These are phyloP conservation scores for Argynnis bischoffii DNA, from an alignment of 2,888 invertebrate genomes.

Conservation along the genomic window DNA sequence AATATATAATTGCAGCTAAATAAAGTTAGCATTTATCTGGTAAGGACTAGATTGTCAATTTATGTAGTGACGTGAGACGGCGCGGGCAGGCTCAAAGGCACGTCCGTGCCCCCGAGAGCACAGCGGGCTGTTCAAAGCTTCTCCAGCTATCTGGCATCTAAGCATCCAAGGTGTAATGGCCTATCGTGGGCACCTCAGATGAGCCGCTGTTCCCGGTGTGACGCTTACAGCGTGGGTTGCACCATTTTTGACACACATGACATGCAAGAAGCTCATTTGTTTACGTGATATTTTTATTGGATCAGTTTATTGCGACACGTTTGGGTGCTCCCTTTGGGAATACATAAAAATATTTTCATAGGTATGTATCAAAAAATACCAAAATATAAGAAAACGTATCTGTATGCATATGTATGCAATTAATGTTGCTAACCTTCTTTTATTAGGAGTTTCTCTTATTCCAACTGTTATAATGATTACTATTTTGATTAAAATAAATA, in stretches of 20 bases:
- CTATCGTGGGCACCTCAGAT: slow-evolving; percentile 71
- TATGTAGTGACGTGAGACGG: slow-evolving; percentile 72
- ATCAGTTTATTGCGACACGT: slow-evolving; percentile 52
- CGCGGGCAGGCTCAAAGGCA: slow-evolving; percentile 68
- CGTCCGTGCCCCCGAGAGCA: slow-evolving; percentile 71
- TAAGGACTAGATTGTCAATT: slow-evolving; percentile 67
- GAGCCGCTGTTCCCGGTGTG: slow-evolving; percentile 66
- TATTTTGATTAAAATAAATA: background rate
- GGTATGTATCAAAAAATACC: background rate
- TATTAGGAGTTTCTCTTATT: too few species aligned
- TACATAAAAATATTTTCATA: too few species aligned
- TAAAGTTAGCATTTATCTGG: slow-evolving; percentile 43
- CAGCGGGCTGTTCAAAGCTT: slow-evolving; percentile 65
- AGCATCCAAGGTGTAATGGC: slow-evolving; percentile 75
- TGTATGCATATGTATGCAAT: too few species aligned
- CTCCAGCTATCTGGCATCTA: slow-evolving; percentile 50
- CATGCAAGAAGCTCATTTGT: slow-evolving; percentile 55
- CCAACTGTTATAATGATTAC: too few species aligned
- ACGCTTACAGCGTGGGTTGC: slow-evolving; percentile 67
- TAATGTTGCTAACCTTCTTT: too few species aligned
- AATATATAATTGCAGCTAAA: slow-evolving; percentile 9
- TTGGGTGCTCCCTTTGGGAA: slow-evolving; percentile 46
- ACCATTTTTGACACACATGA: slow-evolving; percentile 64
- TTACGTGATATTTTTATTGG: slow-evolving; percentile 54
- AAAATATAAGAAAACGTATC: background rate